Evolutionary conservation across 1,140 invertebrate genomes (phyloP).

Genomic region (Oreohelix idahoensis): DNA sequence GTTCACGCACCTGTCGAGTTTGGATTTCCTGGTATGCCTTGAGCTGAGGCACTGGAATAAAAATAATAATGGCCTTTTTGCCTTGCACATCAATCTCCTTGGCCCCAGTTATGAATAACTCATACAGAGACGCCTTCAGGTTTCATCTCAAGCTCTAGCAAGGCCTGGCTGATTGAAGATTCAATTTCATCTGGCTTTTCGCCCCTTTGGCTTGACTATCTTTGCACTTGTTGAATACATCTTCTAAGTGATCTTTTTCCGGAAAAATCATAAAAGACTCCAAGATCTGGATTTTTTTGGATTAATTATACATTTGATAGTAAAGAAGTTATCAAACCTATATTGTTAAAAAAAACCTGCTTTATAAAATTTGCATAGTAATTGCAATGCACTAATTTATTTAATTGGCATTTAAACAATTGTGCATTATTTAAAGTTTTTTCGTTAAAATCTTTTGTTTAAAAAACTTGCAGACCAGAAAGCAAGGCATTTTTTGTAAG

Average conservation of each 20-base stretch:
- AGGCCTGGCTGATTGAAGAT: conserved; percentile 88
- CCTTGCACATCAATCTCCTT: conserved; percentile 77
- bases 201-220: conserved; percentile 91
- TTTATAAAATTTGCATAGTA: too few relatives aligned
- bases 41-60: conserved; percentile 98
- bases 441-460: too few relatives aligned
- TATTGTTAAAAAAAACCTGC: too few relatives aligned
- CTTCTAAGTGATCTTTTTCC: conserved; percentile 47
- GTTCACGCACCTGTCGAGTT: conserved; percentile 92
- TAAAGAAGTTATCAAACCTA: too few relatives aligned
- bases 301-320: too few relatives aligned
- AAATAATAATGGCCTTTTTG: conserved; percentile 87
- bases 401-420: too few relatives aligned
- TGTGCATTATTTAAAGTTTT: too few relatives aligned
- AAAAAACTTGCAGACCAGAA: too few relatives aligned
- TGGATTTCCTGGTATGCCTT: conserved; percentile 98
- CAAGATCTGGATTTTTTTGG: too few relatives aligned
- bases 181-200: conserved; percentile 93
- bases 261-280: too few relatives aligned
- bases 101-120: conserved; percentile 96
- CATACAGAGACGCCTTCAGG: conserved; percentile 93
- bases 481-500: too few relatives aligned
- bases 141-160: conserved; percentile 98
- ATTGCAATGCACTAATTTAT: too few relatives aligned
- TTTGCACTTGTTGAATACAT: conserved; percentile 78